A percentile compares a stretch with the other conserved stretches of the same genome.
These are phyloP conservation scores for Phania funesta DNA, from an alignment of 2,888 invertebrate genomes.

Conservation along the genomic window DNA sequence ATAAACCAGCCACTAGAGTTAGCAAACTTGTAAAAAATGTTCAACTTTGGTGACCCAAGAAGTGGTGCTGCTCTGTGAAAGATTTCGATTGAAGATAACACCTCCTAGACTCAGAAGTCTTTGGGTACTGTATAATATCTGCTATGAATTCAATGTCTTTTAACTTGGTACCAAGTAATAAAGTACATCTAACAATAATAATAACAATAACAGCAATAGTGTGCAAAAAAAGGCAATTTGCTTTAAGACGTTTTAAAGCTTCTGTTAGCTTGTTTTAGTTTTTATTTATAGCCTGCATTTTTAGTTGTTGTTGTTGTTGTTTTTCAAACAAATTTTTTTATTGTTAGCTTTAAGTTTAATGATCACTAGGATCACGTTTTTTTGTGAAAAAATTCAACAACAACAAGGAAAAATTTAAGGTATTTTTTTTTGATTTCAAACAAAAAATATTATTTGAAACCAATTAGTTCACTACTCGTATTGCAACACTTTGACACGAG, in stretches of 20 bases:
- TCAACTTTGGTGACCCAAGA: conserved; percentile 58
- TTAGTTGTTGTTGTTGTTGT: not conserved
- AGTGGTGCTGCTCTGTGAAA: conserved; percentile 20
- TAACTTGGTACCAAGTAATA: conserved; percentile 21
- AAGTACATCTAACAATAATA: not conserved
- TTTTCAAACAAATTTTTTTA: conserved; percentile 7
- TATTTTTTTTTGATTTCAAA: conserved; percentile 21
- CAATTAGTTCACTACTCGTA: conserved; percentile 50
- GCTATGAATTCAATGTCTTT: conserved; percentile 22
- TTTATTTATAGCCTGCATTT: not conserved
- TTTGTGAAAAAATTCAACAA: conserved; percentile 22
- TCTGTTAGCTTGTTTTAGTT: conserved; percentile 50
- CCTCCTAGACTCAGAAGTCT: conserved; percentile 3
- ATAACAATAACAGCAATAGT: conserved; percentile 25
- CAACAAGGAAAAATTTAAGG: not conserved
- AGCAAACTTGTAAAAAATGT: conserved; percentile 25
- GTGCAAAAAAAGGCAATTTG: conserved; percentile 55
- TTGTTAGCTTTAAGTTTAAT: conserved; percentile 11
- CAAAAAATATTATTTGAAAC: conserved; percentile 40
- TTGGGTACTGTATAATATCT: not conserved
- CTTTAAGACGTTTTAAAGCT: conserved; percentile 54
- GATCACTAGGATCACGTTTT: conserved; percentile 47
- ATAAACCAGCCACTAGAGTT: not conserved
- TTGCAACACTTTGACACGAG: not conserved
- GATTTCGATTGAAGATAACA: conserved; percentile 51